Evolutionary conservation across 2,888 invertebrate genomes (phyloP).

Genomic region (Tipula lateralis): DNA sequence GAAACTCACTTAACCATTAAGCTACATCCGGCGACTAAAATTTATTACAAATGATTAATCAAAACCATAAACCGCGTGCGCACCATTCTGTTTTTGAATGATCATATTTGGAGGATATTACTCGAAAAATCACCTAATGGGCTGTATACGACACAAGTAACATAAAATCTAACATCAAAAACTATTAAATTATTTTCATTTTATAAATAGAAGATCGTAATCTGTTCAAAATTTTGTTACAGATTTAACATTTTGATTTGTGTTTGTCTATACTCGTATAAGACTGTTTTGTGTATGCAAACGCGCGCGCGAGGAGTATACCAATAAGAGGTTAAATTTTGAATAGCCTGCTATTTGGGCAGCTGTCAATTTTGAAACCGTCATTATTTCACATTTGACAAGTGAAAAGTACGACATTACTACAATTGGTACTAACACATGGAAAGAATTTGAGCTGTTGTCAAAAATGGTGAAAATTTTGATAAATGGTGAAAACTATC

Average conservation of each 20-base stretch:
- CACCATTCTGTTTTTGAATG: neutral
- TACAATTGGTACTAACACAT: too few relatives aligned
- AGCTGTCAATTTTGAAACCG: too few relatives aligned
- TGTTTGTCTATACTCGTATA: neutral
- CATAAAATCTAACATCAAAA: neutral
- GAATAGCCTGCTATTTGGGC: too few relatives aligned
- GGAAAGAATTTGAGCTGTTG: too few relatives aligned
- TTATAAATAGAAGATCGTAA: neutral
- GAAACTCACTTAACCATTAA: too few relatives aligned
- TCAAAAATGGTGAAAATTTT: too few relatives aligned
- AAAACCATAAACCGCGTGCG: neutral
- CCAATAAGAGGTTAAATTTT: too few relatives aligned
- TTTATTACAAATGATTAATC: slow-evolving; percentile 9
- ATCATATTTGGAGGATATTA: neutral
- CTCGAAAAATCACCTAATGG: neutral
- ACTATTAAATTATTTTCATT: neutral
- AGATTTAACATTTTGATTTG: slow-evolving; percentile 24
- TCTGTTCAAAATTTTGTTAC: slow-evolving; percentile 3
- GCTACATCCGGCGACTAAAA: too few relatives aligned
- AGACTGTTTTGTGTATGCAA: neutral
- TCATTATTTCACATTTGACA: too few relatives aligned
- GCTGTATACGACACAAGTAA: neutral
- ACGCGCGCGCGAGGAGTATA: neutral
- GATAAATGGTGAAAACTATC: too few relatives aligned
- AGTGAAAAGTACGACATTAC: too few relatives aligned